Base-by-base conservation (phyloP, 2,113 vertebrate species). In the Antigone vipio region DNA sequence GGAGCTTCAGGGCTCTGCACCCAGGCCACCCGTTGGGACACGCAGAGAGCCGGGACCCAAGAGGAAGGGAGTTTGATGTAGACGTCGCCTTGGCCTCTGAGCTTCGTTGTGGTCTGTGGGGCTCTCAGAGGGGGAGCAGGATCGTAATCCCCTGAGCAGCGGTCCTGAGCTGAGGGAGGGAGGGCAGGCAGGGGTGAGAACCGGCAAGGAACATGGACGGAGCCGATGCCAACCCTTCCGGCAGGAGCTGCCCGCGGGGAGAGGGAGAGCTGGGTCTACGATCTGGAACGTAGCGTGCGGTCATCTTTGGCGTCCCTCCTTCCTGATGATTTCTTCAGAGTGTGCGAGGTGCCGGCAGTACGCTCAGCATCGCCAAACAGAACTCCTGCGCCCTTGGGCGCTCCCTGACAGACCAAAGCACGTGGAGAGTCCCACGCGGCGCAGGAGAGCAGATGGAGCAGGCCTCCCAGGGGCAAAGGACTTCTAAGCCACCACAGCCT, bases 11-110 rank as follows among this genome's bases (percentile, higher is more conserved):
- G 82, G 15, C 40, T 77, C 19, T 42, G 75, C n/a, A 44, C 9
- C 42, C 21, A 5, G 9, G 15, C 59, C 27, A 24, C 62, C 32
- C 9, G 0, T 18, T 34, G 35, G 35, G 27, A 26, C 0, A 0
- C 42, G 8, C 9, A 9, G 55, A 68, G 23, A 85, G 34, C 7
- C 42, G 26, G 38, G 72, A 32, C 53, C 34, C 29, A 18, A 40
- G 52, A 35, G 27, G 27, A 44, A 49, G 32, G 20, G 44, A 58
- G 53, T 34, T 80, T 21, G 27, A 26, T 69, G 50, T 44, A 40
- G 29, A 4, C 35, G 14, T 52, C 47, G 8, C 49, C 40, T 38
- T 55, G 49, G 34, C 49, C 32, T 68, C 40, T 3, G 23, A 55
- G 80, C 49, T 79, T 85, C 44, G 35, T 16, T 67, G 60, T 66